Evolutionary conservation across 2,888 invertebrate species (phyloP).

Genomic region (Sesia bembeciformis): DNA sequence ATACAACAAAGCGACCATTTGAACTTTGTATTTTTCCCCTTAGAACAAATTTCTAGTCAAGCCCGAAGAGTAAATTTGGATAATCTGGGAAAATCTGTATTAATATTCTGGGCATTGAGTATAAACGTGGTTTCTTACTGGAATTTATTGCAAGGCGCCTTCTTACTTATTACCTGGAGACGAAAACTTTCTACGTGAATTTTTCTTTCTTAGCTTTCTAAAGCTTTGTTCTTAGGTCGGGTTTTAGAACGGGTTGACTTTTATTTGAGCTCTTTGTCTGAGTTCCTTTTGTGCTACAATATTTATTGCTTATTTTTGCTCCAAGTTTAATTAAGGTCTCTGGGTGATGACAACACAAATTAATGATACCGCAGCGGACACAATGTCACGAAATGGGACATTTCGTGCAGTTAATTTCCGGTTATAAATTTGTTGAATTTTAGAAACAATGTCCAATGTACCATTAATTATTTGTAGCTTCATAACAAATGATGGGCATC

Average conservation of each 20-base stretch:
- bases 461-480: slow-evolving; percentile 2
- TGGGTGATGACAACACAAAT: slow-evolving; percentile 1
- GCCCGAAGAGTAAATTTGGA: slow-evolving; percentile 24
- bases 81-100: slow-evolving; percentile 42
- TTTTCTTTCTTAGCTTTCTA: slow-evolving; percentile 27
- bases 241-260: slow-evolving; percentile 16
- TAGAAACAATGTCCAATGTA: slow-evolving; percentile 1
- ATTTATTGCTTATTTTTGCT: slow-evolving; percentile 7
- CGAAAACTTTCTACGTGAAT: slow-evolving; percentile 32
- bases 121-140: slow-evolving; percentile 36
- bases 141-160: slow-evolving; percentile 36
- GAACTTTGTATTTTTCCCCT: not conserved
- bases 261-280: slow-evolving; percentile 14
- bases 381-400: not conserved
- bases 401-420: slow-evolving; percentile 4
- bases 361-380: not conserved
- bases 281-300: slow-evolving; percentile 9
- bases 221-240: slow-evolving; percentile 25
- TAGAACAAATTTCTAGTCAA: not conserved
- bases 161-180: slow-evolving; percentile 36
- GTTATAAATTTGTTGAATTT: slow-evolving; percentile 2
- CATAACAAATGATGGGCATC: slow-evolving; percentile 4
- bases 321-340: not conserved
- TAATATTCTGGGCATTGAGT: slow-evolving; percentile 36
- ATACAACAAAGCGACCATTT: not conserved